Evolutionary conservation across 2,888 invertebrate genomes (phyloP).

Genomic region (Pseudeuparius sepicola): DNA sequence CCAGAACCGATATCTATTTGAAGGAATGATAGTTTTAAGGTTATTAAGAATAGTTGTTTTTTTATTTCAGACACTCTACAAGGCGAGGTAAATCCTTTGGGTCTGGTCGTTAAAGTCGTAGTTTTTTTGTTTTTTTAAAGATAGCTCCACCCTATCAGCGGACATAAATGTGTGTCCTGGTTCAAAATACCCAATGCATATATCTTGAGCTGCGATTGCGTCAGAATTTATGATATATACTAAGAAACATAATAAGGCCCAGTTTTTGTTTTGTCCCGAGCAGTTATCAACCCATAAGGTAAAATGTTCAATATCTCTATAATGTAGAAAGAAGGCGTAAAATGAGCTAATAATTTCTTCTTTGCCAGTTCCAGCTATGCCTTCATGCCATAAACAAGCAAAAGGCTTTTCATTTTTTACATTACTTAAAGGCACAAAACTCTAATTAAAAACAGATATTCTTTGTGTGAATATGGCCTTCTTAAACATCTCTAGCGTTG

Average conservation of each 20-base stretch:
- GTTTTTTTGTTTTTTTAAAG: slow-evolving; percentile 1
- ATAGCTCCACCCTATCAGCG: neutral
- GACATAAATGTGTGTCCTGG: slow-evolving; percentile 1
- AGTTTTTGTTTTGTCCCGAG: slow-evolving; percentile 13
- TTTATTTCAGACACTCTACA: no score
- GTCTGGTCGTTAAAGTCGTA: slow-evolving; percentile 1
- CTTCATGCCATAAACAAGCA: slow-evolving; percentile 11
- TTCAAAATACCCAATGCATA: neutral
- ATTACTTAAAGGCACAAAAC: no score
- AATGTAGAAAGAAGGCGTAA: slow-evolving; percentile 7
- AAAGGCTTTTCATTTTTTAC: slow-evolving; percentile 4
- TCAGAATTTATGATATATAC: neutral
- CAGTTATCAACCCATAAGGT: slow-evolving; percentile 8
- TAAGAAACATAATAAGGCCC: slow-evolving; percentile 5
- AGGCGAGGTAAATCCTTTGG: no score
- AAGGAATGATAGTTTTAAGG: no score
- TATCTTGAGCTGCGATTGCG: neutral
- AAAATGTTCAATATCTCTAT: slow-evolving; percentile 6
- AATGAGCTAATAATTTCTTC: slow-evolving; percentile 8
- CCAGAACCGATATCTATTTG: no score
- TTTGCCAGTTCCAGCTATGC: slow-evolving; percentile 6
- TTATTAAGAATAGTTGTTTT: no score
- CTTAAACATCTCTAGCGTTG: slow-evolving; percentile 12
- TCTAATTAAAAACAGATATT: slow-evolving; percentile 9
- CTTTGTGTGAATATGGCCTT: slow-evolving; percentile 10